Percentiles rank a stretch among this genome's conserved stretches.
These are phyloP conservation scores for Habropoda laboriosa DNA, from an alignment of 1,140 invertebrate genomes.

Conservation along the genomic window DNA sequence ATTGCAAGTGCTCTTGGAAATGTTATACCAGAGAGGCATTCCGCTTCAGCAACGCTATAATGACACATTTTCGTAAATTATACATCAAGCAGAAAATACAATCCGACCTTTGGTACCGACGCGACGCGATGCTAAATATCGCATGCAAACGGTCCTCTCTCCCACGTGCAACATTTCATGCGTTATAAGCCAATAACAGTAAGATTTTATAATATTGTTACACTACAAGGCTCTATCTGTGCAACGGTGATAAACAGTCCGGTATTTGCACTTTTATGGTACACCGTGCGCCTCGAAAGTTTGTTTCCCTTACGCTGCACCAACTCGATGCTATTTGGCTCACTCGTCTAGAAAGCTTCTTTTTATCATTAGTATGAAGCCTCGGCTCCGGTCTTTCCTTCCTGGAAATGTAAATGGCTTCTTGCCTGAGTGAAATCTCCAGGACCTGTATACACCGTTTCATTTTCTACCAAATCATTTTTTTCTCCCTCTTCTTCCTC, in stretches of 20 bases:
- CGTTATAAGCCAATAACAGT: neutral
- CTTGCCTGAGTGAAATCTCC: neutral
- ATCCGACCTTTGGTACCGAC: neutral
- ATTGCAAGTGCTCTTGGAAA: too few species aligned
- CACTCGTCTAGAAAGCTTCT: constrained; percentile 11
- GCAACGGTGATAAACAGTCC: too few species aligned
- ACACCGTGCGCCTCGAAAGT: neutral
- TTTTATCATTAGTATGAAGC: constrained; percentile 27
- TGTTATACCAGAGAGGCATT: too few species aligned
- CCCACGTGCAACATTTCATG: neutral
- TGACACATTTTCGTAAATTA: too few species aligned
- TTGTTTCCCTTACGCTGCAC: neutral
- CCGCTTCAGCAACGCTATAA: too few species aligned
- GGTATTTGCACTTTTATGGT: neutral
- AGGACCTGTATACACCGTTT: neutral
- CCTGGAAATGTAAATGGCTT: constrained; percentile 21
- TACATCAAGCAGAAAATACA: neutral
- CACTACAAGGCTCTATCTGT: neutral
- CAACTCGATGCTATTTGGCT: neutral
- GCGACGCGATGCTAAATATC: neutral
- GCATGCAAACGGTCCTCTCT: neutral
- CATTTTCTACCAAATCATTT: neutral
- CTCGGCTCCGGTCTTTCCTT: constrained; percentile 1
- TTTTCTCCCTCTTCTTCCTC: neutral
- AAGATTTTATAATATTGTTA: constrained; percentile 3